These are phyloP conservation scores for Amyelois transitella DNA, from an alignment of 1,140 invertebrate genomes.

Conservation along the genomic window DNA sequence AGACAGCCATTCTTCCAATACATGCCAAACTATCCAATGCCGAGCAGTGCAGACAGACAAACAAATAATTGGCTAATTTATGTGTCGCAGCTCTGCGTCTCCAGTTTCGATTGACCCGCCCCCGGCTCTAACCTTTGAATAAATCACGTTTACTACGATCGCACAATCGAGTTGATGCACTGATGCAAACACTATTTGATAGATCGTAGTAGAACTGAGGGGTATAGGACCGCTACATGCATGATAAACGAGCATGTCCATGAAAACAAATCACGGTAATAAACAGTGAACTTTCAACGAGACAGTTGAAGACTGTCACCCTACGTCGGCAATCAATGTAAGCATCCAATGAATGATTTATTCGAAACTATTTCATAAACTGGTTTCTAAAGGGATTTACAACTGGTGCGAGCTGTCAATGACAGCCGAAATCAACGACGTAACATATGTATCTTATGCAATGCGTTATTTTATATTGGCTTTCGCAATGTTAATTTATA, in stretches of 20 bases:
- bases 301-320: neutral
- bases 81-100: slow-evolving; percentile 11
- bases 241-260: neutral
- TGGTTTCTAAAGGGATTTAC: no score
- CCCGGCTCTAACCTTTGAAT: slow-evolving; percentile 5
- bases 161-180: neutral
- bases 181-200: neutral
- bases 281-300: neutral
- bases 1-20: no score
- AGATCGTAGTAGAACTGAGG: neutral
- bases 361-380: no score
- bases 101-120: slow-evolving; percentile 19
- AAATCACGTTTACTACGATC: neutral
- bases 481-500: no score
- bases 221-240: neutral
- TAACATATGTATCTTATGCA: no score
- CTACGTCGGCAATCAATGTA: no score
- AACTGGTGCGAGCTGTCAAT: no score
- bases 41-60: slow-evolving; percentile 1
- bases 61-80: slow-evolving; percentile 24
- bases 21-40: no score
- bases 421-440: no score
- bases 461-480: no score
- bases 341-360: no score
- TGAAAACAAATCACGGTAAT: neutral